Base-by-base conservation (phyloP, 2,113 vertebrate genomes). In the Pipa parva region DNA sequence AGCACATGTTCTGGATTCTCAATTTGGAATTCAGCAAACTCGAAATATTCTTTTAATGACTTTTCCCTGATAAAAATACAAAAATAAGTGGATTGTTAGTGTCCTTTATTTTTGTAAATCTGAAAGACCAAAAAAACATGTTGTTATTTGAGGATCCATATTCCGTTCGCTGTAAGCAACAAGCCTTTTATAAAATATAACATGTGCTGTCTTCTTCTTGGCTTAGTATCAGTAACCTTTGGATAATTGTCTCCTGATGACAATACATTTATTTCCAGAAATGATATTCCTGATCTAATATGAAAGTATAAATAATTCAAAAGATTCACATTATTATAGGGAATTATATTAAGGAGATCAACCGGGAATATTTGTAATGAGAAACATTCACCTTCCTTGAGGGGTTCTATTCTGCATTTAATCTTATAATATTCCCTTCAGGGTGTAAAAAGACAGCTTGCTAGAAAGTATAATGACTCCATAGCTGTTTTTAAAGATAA, bases 251-350 rank as follows among this genome's bases (percentile, higher is more conserved):
- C 80, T 81, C 63, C 70, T 76, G 73, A 85, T 72, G 77, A 85
- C 79, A 84, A 82, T 79, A 85, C 76, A 84, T 83, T 84, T 84
- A 83, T 83, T 85, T 84, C 80, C 66, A 75, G 82, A 77, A 87
- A 84, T 84, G 79, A 84, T 85, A 83, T 76, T 80, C 74, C 78
- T 85, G 78, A 83, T 86, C 76, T 84, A 83, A 85, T 85, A 84
- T 74, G 78, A 82, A 73, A 77, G 73, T 80, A 85, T 89, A 85
- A 84, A 86, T 85, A 86, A 89, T 87, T 87, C 84, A 88, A 73
- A 81, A 81, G 77, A 75, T 84, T 81, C 78, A 75, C 72, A 80
- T 85, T 85, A 84, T 85, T 82, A 80, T 63, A 74, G 75, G 76
- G 78, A 89, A 87, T 89, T 85, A 79, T 79, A 87, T 81, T 83